A percentile compares a stretch with the other conserved stretches of the same genome.
Evolutionary conservation across 2,888 invertebrate genomes (phyloP).

Genomic region (Chirona hameri): DNA sequence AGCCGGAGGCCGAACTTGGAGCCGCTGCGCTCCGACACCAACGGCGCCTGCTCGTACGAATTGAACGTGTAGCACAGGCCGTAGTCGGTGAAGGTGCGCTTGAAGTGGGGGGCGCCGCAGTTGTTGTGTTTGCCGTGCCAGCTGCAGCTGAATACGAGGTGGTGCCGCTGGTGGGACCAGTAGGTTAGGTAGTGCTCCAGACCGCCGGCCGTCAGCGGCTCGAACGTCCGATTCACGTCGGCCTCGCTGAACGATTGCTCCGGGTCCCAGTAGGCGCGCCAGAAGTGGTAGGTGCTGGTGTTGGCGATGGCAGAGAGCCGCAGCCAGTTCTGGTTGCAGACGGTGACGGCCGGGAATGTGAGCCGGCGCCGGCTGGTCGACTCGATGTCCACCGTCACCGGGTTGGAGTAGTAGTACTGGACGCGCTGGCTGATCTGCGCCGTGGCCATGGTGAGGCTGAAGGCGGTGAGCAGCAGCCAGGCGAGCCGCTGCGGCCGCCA

Average conservation of each 20-base stretch:
- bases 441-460: neutral
- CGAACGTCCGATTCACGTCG: neutral
- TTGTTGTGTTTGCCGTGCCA: neutral
- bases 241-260: neutral
- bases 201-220: neutral
- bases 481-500: neutral
- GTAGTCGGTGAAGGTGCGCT: slow-evolving; percentile 8
- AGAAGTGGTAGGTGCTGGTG: slow-evolving; percentile 1
- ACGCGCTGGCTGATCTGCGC: slow-evolving; percentile 12
- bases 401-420: neutral
- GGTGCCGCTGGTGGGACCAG: neutral
- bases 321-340: slow-evolving; percentile 25
- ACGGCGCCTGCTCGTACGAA: neutral
- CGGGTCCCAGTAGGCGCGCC: neutral
- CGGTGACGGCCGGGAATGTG: neutral
- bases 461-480: neutral
- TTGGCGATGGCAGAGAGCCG: neutral
- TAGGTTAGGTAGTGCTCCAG: neutral
- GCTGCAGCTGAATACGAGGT: slow-evolving; percentile 7
- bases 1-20: neutral
- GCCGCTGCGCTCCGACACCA: neutral
- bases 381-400: neutral
- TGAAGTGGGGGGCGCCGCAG: slow-evolving; percentile 4
- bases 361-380: neutral
- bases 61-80: slow-evolving; percentile 22